A percentile compares a stretch with the other conserved stretches of the same genome.
These are phyloP conservation scores for Amiota minor DNA, from an alignment of 2,888 invertebrate genomes.

Conservation along the genomic window DNA sequence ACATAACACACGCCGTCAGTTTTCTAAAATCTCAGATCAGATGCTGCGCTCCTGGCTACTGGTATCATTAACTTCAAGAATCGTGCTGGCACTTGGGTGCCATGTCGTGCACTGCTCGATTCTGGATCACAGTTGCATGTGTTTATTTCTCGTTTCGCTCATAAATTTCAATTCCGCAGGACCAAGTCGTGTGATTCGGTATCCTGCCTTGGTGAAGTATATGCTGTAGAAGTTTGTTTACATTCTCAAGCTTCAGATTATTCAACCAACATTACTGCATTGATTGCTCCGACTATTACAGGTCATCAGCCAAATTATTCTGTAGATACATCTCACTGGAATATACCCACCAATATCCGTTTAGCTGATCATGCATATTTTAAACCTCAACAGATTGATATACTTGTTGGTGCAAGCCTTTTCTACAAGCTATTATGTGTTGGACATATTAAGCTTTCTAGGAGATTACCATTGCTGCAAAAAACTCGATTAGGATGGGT, in stretches of 20 bases:
- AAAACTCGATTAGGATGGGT: constrained; percentile 26
- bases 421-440: constrained; percentile 10
- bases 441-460: constrained; percentile 11
- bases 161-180: constrained; percentile 28
- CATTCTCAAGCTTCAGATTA: constrained; percentile 28
- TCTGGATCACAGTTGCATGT: constrained; percentile 24
- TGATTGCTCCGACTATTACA: constrained; percentile 42
- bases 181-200: constrained; percentile 21
- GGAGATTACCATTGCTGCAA: background rate
- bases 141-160: constrained; percentile 25
- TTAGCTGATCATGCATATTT: constrained; percentile 19
- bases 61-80: constrained; percentile 41
- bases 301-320: constrained; percentile 42
- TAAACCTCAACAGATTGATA: constrained; percentile 1
- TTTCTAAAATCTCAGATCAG: no score
- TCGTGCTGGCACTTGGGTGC: constrained; percentile 27
- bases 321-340: constrained; percentile 26
- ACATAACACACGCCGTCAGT: no score
- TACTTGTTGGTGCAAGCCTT: background rate
- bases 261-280: constrained; percentile 34
- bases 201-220: constrained; percentile 34
- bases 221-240: constrained; percentile 16
- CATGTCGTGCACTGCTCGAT: constrained; percentile 27
- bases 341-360: no score
- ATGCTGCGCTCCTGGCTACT: no score